Base-by-base conservation (phyloP, 2,113 vertebrate genomes). In the Lophura nycthemera region DNA sequence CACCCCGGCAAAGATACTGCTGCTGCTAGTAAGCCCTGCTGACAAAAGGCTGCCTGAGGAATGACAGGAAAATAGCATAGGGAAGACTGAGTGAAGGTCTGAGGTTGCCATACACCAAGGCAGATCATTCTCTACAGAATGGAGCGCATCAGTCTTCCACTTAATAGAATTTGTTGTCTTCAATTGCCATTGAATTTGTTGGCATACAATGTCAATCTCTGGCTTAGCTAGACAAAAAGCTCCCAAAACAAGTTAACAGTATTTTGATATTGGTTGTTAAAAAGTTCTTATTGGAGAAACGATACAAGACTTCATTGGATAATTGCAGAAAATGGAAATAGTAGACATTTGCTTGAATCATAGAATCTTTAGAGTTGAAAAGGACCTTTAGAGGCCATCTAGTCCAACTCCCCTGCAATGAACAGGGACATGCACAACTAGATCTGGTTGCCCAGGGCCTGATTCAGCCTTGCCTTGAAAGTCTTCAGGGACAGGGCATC, bases 1-100 rank as follows among this genome's bases (percentile, higher is more conserved):
- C n/a, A 80, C 8, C 38, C 34, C 42, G 47, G 36, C 1, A 0
- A 78, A 1, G 6, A 10, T 8, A 60, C 24, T 0, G 0, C 66
- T 67, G 61, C 82, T 60, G 42, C 2, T 0, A 81, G 43, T 1
- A 0, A 64, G 60, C 60, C 54, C 64, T 15, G 27, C 60, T 19
- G 19, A 66, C 34, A 66, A 66, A 77, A 81, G 24, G 21, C 50
- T 0, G 0, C 24, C 8, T 4, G 6, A 29, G 45, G 61, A 69
- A 40, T 34, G 11, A 47, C 1, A 50, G 34, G 38, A 79, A 52
- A 83, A 43, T 50, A 83, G 54, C 59, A 48, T 0, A 3, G 27
- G 30, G 40, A 76, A 80, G 27, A 64, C 43, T 76, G 47, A 83
- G 71, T 7, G 43, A 84, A 57, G 59, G 40, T 12, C 21, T 48